Evolutionary conservation across 2,113 vertebrate genomes (phyloP).

Genomic region (Chelonoidis abingdonii): DNA sequence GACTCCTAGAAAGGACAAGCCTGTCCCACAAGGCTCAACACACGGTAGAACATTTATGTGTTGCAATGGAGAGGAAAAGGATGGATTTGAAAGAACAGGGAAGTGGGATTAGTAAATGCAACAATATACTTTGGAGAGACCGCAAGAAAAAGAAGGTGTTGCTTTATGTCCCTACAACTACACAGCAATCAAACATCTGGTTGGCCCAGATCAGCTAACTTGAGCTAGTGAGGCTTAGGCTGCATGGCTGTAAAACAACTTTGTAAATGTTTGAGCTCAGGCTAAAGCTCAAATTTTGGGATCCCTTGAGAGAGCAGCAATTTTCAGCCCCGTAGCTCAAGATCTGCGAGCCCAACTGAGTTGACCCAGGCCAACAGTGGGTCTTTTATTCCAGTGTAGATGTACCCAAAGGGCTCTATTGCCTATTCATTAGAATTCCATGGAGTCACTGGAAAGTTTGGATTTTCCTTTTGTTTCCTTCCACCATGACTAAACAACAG

Average conservation of each 20-base stretch:
- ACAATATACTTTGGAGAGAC: background rate
- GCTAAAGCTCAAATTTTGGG: too few relatives aligned
- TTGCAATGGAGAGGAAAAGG: background rate
- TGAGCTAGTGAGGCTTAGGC: background rate
- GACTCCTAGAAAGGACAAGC: too few relatives aligned
- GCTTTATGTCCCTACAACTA: background rate
- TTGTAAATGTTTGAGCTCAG: too few relatives aligned
- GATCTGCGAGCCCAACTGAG: too few relatives aligned
- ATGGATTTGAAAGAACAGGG: background rate
- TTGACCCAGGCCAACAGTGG: too few relatives aligned
- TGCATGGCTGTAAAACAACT: background rate
- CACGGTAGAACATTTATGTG: background rate
- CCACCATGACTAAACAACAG: constrained; percentile 9
- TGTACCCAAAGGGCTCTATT: background rate
- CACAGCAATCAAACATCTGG: background rate
- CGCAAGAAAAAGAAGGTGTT: background rate
- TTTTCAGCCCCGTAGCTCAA: too few relatives aligned
- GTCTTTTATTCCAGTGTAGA: too few relatives aligned
- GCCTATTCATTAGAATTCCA: constrained; percentile 45
- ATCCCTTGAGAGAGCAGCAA: too few relatives aligned
- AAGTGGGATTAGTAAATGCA: background rate
- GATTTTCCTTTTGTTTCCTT: constrained; percentile 44
- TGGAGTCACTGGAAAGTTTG: constrained; percentile 2
- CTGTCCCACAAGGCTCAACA: background rate
- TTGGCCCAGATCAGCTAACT: background rate